Percentiles rank a stretch among this genome's conserved stretches.
Conservation (phyloP, 2,888 invertebrate genomes). For the Hololepta plana region DNA sequence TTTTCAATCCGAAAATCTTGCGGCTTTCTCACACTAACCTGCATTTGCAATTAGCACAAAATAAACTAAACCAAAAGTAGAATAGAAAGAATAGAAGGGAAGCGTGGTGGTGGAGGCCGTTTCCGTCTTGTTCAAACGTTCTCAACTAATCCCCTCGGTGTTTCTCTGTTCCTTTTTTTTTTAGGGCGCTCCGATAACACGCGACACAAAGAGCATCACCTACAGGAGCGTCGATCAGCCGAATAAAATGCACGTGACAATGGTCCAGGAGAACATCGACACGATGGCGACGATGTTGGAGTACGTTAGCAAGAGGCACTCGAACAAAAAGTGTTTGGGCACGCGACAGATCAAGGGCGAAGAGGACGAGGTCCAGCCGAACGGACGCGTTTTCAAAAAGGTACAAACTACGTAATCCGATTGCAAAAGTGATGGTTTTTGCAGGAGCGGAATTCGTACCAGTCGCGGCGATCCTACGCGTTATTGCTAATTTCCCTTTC, state of each 20-base stretch:
- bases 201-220: slow-evolving; percentile 46
- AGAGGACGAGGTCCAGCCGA: slow-evolving; percentile 86
- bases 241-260: slow-evolving; percentile 47
- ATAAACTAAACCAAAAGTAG: too few species aligned
- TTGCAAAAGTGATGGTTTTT: too few species aligned
- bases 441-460: too few species aligned
- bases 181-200: slow-evolving; percentile 52
- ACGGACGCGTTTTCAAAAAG: slow-evolving; percentile 92
- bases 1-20: too few species aligned
- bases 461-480: too few species aligned
- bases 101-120: too few species aligned
- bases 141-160: too few species aligned
- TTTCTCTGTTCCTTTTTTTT: slow-evolving; percentile 11
- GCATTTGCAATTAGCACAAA: too few species aligned
- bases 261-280: slow-evolving; percentile 59
- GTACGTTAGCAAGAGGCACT: slow-evolving; percentile 57
- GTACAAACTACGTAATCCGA: slow-evolving; percentile 30
- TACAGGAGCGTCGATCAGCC: slow-evolving; percentile 56
- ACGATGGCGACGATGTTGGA: slow-evolving; percentile 72
- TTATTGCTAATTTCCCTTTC: too few species aligned
- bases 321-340: slow-evolving; percentile 63
- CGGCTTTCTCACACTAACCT: too few species aligned
- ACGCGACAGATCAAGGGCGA: slow-evolving; percentile 81
- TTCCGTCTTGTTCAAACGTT: too few species aligned
- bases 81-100: too few species aligned